Evolutionary conservation across 2,797 vertebrate genomes (phyloP).

Genomic region (Brotogeris chrysoptera): DNA sequence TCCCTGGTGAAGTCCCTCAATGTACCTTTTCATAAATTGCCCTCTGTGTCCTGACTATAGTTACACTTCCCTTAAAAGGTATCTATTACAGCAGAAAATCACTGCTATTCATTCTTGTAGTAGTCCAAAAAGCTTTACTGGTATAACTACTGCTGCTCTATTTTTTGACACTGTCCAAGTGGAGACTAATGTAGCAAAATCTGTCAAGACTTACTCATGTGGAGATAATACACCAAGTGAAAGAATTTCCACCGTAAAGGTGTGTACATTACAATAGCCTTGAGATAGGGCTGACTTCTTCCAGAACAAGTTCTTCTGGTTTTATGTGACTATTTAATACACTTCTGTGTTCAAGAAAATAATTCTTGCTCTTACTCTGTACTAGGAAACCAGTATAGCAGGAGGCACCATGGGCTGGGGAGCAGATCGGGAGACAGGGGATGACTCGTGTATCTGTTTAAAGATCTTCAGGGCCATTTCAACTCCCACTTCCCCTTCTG

Average conservation of each 20-base stretch:
- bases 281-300: constrained; percentile 46
- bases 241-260: constrained; percentile 26
- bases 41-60: not conserved
- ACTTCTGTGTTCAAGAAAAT: constrained; percentile 29
- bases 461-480: constrained; percentile 3
- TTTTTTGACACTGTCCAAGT: not conserved
- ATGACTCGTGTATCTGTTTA: not conserved
- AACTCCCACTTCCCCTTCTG: not conserved
- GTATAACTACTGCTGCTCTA: not conserved
- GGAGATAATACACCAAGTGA: not conserved
- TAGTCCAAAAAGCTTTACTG: not conserved
- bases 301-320: constrained; percentile 55
- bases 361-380: not conserved
- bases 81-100: not conserved
- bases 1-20: not conserved
- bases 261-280: not conserved
- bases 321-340: constrained; percentile 37
- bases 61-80: not conserved
- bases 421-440: not conserved
- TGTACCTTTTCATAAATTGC: not conserved
- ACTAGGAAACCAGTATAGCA: constrained; percentile 19
- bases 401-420: not conserved
- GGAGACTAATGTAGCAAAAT: not conserved
- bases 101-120: not conserved
- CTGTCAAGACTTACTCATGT: not conserved